These are phyloP conservation scores for Drosophila buzzatii DNA, from an alignment of 2,888 invertebrate genomes.

Conservation along the genomic window DNA sequence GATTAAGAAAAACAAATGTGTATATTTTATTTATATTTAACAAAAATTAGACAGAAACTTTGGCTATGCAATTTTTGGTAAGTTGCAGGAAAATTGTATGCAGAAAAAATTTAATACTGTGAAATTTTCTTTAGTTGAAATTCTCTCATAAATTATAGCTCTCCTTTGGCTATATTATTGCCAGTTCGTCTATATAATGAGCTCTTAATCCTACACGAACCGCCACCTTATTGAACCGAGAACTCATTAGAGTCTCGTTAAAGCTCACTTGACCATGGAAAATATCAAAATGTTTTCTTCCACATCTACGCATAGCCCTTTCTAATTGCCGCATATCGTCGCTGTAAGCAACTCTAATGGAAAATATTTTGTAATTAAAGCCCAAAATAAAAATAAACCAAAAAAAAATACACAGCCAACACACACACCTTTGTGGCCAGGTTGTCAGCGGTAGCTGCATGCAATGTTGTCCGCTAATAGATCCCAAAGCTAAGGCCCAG, in stretches of 20 bases:
- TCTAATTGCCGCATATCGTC: slow-evolving; percentile 65
- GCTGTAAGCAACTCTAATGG: slow-evolving; percentile 52
- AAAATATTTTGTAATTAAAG: slow-evolving; percentile 74
- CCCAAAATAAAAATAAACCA: slow-evolving; percentile 15
- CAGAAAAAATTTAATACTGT: no score
- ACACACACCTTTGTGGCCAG: slow-evolving; percentile 54
- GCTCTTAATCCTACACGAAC: slow-evolving; percentile 41
- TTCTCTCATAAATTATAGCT: slow-evolving; percentile 8
- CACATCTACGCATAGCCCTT: slow-evolving; percentile 29
- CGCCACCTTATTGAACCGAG: slow-evolving; percentile 20
- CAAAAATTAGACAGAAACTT: not conserved
- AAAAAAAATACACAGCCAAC: slow-evolving; percentile 22
- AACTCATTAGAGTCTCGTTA: slow-evolving; percentile 51
- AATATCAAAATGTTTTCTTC: slow-evolving; percentile 11
- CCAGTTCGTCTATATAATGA: slow-evolving; percentile 37
- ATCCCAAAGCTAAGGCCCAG: slow-evolving; percentile 62
- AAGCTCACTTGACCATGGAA: slow-evolving; percentile 18
- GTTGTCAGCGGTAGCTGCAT: slow-evolving; percentile 54
- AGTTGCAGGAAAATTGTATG: not conserved
- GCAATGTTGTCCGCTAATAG: slow-evolving; percentile 64
- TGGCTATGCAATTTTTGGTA: not conserved
- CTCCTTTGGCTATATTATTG: slow-evolving; percentile 23
- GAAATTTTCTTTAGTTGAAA: no score
- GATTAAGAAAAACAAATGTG: not conserved
- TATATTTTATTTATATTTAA: slow-evolving; percentile 2